These are phyloP conservation scores for Lota lota DNA, from an alignment of 2,113 vertebrate genomes.

Conservation along the genomic window DNA sequence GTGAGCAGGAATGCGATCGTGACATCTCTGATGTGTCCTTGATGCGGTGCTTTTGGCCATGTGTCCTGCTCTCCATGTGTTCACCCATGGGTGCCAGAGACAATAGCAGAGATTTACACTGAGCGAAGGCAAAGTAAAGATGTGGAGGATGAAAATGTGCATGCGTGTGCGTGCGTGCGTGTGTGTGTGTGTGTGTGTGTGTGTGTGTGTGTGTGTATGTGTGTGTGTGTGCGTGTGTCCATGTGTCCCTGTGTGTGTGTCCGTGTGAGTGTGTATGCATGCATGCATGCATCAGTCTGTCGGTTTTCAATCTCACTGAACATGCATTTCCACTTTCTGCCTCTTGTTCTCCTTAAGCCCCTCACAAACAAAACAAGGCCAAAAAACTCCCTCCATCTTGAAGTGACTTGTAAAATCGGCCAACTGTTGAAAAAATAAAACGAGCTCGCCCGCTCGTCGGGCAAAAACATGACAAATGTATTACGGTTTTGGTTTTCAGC, in stretches of 20 bases:
- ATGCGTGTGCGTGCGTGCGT: not conserved
- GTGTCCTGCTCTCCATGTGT: not conserved
- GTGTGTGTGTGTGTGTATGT: not conserved
- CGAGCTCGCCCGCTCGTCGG: not conserved
- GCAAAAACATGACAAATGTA: not conserved
- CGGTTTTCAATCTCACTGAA: too few species aligned
- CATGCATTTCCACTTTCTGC: too few species aligned
- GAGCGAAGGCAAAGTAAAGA: too few species aligned
- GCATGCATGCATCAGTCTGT: not conserved
- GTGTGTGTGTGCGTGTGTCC: not conserved
- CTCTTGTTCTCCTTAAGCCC: too few species aligned
- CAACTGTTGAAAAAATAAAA: not conserved
- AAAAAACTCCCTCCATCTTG: not conserved
- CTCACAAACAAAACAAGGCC: not conserved
- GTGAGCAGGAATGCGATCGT: conserved; percentile 8
- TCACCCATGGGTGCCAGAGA: conserved; percentile 27
- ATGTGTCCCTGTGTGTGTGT: conserved; percentile 9
- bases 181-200: not conserved
- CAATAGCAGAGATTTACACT: not conserved
- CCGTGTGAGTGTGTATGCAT: conserved; percentile 5
- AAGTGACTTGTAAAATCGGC: not conserved
- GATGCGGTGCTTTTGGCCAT: not conserved
- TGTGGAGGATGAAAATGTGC: too few species aligned
- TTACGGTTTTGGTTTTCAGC: conserved; percentile 1
- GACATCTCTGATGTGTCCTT: conserved; percentile 18